Conservation (phyloP, 2,888 invertebrate species). For the Stenotaenia linearis region DNA sequence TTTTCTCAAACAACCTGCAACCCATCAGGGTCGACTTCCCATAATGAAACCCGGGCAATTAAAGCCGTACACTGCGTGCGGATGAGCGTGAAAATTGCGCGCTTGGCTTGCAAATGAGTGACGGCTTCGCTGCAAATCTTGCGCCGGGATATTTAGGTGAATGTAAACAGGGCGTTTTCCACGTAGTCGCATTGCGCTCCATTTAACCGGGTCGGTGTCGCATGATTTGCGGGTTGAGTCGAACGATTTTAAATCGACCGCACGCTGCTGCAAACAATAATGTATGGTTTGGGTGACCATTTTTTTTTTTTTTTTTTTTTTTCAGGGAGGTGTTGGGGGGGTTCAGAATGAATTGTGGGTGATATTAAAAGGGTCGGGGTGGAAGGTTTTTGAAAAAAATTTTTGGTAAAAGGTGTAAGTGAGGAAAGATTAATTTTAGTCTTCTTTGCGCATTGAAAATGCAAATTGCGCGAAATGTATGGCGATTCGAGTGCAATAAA, state of each 20-base stretch:
- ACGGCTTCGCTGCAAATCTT: neutral
- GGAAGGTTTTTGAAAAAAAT: no score
- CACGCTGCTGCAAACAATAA: neutral
- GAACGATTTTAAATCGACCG: neutral
- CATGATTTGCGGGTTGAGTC: neutral
- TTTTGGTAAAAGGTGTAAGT: no score
- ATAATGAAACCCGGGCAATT: neutral
- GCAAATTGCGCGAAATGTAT: no score
- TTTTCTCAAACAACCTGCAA: no score
- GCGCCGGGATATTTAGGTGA: neutral
- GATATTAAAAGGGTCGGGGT: no score
- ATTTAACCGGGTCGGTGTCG: neutral
- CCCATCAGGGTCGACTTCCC: no score
- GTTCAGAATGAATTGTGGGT: no score
- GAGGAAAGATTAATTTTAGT: no score
- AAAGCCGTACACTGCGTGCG: neutral
- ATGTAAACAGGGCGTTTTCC: neutral
- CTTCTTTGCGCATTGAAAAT: no score
- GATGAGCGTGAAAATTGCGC: slow-evolving; percentile 10
- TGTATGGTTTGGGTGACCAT: neutral
- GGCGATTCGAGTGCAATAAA: no score
- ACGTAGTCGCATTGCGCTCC: neutral
- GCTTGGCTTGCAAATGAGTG: neutral
- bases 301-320: neutral
- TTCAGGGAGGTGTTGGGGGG: no score